A percentile compares a stretch with the other conserved stretches of the same genome.
These are phyloP conservation scores for Sebastes alutus DNA, from an alignment of 2,797 vertebrate genomes.

Conservation along the genomic window DNA sequence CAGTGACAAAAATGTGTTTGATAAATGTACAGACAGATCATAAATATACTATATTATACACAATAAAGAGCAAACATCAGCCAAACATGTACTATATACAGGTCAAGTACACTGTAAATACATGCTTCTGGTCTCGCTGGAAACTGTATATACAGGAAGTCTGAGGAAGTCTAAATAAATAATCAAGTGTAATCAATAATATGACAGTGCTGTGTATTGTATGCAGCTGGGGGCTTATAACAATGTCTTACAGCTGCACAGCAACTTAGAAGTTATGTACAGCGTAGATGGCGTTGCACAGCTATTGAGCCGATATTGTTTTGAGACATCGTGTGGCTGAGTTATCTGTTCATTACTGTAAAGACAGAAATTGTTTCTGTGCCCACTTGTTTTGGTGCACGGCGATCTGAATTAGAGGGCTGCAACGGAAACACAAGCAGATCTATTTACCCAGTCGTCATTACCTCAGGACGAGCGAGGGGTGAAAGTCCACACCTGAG, in stretches of 20 bases:
- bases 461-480: not conserved
- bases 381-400: not conserved
- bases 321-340: not conserved
- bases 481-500: not conserved
- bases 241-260: not conserved
- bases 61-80: not conserved
- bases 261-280: not conserved
- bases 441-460: not conserved
- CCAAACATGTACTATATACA: not conserved
- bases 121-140: not conserved
- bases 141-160: slow-evolving; percentile 5
- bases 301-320: slow-evolving; percentile 4
- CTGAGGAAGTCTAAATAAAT: slow-evolving; percentile 9
- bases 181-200: not conserved
- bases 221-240: not conserved
- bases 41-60: not conserved
- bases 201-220: not conserved
- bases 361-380: not conserved
- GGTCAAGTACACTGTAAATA: not conserved
- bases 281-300: not conserved
- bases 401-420: not conserved
- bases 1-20: not conserved
- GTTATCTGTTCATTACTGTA: slow-evolving; percentile 1
- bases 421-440: not conserved
- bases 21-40: not conserved